phyloP scores from a whole-genome alignment of 2,113 vertebrate species.

The Anarrhichthys ocellatus region DNA sequence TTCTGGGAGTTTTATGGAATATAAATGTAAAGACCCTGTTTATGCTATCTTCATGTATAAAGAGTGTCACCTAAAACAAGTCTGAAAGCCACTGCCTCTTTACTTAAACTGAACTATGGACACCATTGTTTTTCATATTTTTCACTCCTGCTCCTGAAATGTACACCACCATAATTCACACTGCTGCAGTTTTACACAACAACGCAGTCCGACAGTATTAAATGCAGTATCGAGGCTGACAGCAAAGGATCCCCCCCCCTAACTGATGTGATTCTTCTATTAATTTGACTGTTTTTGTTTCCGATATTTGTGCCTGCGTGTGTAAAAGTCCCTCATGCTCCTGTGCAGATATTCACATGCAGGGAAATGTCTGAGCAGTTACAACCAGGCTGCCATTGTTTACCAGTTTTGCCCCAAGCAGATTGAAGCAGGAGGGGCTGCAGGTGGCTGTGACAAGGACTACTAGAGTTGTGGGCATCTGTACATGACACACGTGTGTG shows the following conservation, averaged over 20 bases:
- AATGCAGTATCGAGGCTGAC: too few species aligned
- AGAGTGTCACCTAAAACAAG: not conserved
- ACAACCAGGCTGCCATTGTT: not conserved
- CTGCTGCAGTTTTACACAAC: too few species aligned
- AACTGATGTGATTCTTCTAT: too few species aligned
- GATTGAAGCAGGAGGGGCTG: conserved; percentile 25
- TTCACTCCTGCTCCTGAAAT: too few species aligned
- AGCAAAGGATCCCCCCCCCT: too few species aligned
- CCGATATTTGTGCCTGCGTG: not conserved
- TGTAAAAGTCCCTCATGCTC: not conserved
- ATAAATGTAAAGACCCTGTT: not conserved
- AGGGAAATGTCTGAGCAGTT: conserved; percentile 16
- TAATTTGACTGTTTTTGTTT: not conserved
- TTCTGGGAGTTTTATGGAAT: not conserved
- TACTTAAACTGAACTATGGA: not conserved
- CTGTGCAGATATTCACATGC: conserved; percentile 5
- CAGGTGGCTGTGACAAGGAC: conserved; percentile 75
- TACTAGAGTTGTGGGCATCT: conserved; percentile 51
- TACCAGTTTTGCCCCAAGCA: not conserved
- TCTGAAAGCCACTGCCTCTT: not conserved
- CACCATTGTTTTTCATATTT: too few species aligned
- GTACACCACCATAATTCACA: too few species aligned
- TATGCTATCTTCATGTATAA: not conserved
- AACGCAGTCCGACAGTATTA: too few species aligned
- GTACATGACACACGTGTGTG: conserved; percentile 49